Evolutionary conservation across 1,140 invertebrate species (phyloP), one percentile per base, ranked within the genome.

Genomic region (Caenorhabditis inopinata): DNA sequence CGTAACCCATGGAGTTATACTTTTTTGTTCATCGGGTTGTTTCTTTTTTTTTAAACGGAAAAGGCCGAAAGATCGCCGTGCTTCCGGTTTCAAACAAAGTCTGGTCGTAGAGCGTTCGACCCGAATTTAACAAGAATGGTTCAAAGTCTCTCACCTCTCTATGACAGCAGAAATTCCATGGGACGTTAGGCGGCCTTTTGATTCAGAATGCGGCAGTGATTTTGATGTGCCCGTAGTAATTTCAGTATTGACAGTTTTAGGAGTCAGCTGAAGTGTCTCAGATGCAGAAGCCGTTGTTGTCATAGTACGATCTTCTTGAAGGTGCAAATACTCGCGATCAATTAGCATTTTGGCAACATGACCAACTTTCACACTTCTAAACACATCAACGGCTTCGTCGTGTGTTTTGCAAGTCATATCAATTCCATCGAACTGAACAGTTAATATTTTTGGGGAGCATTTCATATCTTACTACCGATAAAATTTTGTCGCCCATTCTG

Each of bases 401-500:
- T 85, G 85, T 1, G 81, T 85, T 29, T 77, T 73, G 16, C 27
- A 32, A 6, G 76, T 29, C 29, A 85, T 42, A 32, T 73, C 45
- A 23, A 68, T 80, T 46, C 79, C 85, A 27, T 85, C 86, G 3
- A 86, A 79, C 81, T 85, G 21, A 47, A 85, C 76, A 48, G 35
- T 27, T n/a, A n/a, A n/a, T n/a, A n/a, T n/a, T n/a, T n/a, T n/a
- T n/a, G n/a, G n/a, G 2, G 32, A 68, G 27, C 11, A 38, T n/a
- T 48, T 53, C 11, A 23, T 16, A 78, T 35, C 5, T 21, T 78
- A 29, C 11, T 25, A 84, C 84, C 46, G 79, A 77, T 16, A 82
- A 23, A 49, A 85, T 84, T 21, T 83, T 81, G 82, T 90, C 90
- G 42, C 90, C 90, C 82, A 88, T 88, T 78, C 87, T 85, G 42